Percentiles rank a stretch among this genome's conserved stretches.
phyloP scores from a whole-genome alignment of 2,113 vertebrate genomes.

The Aviceda subcristata region DNA sequence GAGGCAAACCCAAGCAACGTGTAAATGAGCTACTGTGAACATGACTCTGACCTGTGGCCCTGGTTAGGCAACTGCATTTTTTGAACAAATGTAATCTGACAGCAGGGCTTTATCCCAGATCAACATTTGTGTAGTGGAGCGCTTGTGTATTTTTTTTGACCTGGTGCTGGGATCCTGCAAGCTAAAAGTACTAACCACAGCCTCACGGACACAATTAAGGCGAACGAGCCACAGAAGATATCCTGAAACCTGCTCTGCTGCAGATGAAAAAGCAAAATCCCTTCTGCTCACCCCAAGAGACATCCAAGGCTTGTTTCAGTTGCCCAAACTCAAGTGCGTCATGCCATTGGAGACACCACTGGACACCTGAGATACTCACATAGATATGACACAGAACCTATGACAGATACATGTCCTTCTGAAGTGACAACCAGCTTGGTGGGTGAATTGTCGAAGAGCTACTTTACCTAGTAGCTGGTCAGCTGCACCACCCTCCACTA shows the following conservation, averaged over 20 bases:
- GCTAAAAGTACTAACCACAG: background rate
- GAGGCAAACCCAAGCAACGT: background rate
- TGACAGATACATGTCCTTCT: background rate
- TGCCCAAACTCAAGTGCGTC: background rate
- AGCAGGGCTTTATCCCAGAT: background rate
- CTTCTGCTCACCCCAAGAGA: background rate
- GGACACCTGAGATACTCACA: background rate
- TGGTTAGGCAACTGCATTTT: background rate
- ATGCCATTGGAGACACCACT: background rate
- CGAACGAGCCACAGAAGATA: background rate
- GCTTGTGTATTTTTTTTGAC: background rate
- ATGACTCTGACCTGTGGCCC: background rate
- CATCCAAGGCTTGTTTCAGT: background rate
- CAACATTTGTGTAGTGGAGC: background rate
- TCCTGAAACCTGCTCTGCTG: background rate
- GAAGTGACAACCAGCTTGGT: background rate
- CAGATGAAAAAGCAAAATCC: background rate
- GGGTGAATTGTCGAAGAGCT: background rate
- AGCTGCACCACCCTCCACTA: background rate
- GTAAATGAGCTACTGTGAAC: background rate
- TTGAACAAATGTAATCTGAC: background rate
- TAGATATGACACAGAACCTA: background rate
- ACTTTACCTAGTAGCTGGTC: background rate
- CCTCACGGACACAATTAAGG: background rate
- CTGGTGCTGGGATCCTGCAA: background rate